Percentiles rank a stretch among this genome's conserved stretches.
Conservation (phyloP, 2,113 vertebrate species). For the Tauraco erythrolophus region DNA sequence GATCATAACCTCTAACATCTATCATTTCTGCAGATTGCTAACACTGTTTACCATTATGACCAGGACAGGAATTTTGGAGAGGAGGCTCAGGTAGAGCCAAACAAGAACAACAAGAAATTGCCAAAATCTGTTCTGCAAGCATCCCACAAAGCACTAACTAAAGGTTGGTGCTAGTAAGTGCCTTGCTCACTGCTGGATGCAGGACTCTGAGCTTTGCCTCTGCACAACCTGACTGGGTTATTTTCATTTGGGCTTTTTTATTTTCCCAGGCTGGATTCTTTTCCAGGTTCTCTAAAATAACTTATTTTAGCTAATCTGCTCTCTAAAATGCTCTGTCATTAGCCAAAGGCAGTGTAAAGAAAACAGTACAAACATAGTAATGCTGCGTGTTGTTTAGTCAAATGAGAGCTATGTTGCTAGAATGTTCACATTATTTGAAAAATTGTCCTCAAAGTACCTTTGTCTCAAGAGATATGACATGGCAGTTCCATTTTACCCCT, state of each 20-base stretch:
- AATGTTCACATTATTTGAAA: not conserved
- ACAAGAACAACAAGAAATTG: not conserved
- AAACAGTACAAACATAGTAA: not conserved
- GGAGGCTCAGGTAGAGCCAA: fast-evolving
- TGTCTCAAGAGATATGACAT: not conserved
- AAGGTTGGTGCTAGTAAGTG: not conserved
- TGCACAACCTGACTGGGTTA: not conserved
- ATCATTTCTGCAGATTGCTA: not conserved
- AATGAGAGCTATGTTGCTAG: not conserved
- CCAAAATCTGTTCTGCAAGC: not conserved
- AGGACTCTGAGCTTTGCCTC: not conserved
- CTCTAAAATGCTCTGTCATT: not conserved
- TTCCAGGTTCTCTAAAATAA: not conserved
- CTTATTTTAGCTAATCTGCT: not conserved
- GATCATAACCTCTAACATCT: not conserved
- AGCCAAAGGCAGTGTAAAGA: not conserved
- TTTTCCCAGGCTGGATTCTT: not conserved
- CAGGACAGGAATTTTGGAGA: not conserved
- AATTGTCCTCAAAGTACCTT: not conserved
- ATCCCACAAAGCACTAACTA: not conserved
- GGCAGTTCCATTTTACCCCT: not conserved
- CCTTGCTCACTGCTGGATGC: not conserved
- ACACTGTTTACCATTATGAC: not conserved
- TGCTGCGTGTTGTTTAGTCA: not conserved
- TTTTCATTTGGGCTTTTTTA: not conserved